Conservation (phyloP, 2,888 invertebrate species). For the Zhengitettix transpicula region DNA sequence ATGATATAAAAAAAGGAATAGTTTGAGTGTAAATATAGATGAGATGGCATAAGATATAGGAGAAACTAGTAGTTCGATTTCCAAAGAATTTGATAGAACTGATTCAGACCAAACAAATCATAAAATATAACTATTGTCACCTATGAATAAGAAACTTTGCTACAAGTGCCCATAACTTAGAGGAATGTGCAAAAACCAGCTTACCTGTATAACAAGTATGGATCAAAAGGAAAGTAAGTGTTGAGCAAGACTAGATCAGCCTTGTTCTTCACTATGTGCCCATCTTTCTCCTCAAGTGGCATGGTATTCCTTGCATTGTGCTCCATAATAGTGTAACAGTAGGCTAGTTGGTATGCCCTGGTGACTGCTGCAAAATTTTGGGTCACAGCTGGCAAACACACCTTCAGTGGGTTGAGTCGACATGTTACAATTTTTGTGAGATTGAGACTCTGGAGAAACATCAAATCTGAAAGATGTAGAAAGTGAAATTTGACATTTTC, state of each 20-base stretch:
- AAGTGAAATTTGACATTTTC: too few relatives aligned
- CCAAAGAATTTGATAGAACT: too few relatives aligned
- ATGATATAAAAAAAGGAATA: too few relatives aligned
- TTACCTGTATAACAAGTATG: slow-evolving; percentile 56
- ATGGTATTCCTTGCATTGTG: slow-evolving; percentile 51
- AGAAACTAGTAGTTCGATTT: too few relatives aligned
- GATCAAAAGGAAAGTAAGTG: slow-evolving; percentile 82
- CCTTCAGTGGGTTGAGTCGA: slow-evolving; percentile 71
- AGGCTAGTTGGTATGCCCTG: slow-evolving; percentile 72
- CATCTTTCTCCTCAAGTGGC: slow-evolving; percentile 36
- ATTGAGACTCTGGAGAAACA: slow-evolving; percentile 66
- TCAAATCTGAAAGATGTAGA: slow-evolving; percentile 41
- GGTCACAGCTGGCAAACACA: slow-evolving; percentile 60
- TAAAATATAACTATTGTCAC: too few relatives aligned
- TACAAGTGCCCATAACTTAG: too few relatives aligned
- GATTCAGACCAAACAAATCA: too few relatives aligned
- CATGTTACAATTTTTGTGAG: slow-evolving; percentile 73
- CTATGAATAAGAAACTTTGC: too few relatives aligned
- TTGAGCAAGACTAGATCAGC: slow-evolving; percentile 32
- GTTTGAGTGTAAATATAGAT: too few relatives aligned
- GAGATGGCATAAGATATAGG: too few relatives aligned
- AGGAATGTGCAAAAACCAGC: too few relatives aligned
- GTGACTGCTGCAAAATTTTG: slow-evolving; percentile 69
- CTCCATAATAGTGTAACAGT: slow-evolving; percentile 82
- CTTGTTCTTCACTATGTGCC: slow-evolving; percentile 22